Base-by-base conservation (phyloP, 2,797 vertebrate genomes). In the Aldrovandia affinis region DNA sequence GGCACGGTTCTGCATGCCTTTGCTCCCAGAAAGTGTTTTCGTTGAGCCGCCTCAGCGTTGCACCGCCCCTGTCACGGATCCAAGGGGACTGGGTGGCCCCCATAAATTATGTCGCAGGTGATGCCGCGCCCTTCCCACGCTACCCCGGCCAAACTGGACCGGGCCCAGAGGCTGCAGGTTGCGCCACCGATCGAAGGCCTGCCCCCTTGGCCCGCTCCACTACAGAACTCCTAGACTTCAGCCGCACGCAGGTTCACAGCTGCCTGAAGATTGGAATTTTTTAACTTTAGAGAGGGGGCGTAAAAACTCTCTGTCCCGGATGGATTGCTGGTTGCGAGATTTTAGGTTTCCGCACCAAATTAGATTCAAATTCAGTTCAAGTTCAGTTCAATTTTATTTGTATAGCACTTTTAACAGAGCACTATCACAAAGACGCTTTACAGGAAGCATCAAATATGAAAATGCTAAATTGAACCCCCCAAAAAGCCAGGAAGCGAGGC, bases 1-100 rank as follows among this genome's bases (percentile, higher is more conserved):
- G 61, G 61, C 42, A 22, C 25, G 39, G 3, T 18, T 44, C 33
- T 63, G 80, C 12, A 30, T 6, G n/a, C n/a, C 63, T 36, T 82
- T 70, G 18, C 44, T 70, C 81, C 54, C 42, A 33, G 47, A 82
- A 65, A 73, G 20, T 73, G 63, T 78, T 78, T 57, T 83, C 20
- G 33, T 61, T 25, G n/a, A 30, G 28, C 15, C 44, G 25, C 39
- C 28, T 83, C 12, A 15, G 0, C 20, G 44, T 47, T 52, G 42
- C 12, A 3, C 42, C 30, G 61, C 20, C 54, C n/a, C 77, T 54
- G 30, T 68, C 78, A 8, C 47, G 52, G 81, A 83, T 85, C 54
- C 81, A 65, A 44, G 73, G 33, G 20, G 81, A 55, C 61, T 79
- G 75, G 84, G 77, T 83, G 81, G 81, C 61, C 61, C 81, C 22